A percentile compares a stretch with the other conserved stretches of the same genome.
Conservation (phyloP, 1,140 invertebrate species). For the Nymphalis io region DNA sequence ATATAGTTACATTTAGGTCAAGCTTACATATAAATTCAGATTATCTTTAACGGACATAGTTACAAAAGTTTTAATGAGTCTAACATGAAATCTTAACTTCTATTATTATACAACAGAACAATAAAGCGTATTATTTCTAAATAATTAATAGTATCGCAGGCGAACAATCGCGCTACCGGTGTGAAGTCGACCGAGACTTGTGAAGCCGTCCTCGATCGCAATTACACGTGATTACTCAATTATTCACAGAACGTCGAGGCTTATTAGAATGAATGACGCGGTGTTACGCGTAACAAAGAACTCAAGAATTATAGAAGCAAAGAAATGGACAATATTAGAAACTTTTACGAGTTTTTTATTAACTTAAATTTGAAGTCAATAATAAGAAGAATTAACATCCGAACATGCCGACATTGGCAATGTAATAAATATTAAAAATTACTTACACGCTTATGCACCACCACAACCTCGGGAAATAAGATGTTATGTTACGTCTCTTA, state of each 20-base stretch:
- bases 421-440: too few relatives aligned
- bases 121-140: conserved; percentile 5
- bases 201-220: conserved; percentile 34
- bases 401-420: too few relatives aligned
- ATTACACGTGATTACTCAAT: conserved; percentile 58
- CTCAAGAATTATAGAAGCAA: neutral
- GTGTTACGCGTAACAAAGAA: conserved; percentile 30
- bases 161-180: conserved; percentile 19
- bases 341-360: too few relatives aligned
- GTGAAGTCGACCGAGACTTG: conserved; percentile 25
- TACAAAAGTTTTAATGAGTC: conserved; percentile 1
- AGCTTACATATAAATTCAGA: neutral
- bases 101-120: conserved; percentile 14
- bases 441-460: too few relatives aligned
- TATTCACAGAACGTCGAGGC: conserved; percentile 47
- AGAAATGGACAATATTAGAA: neutral
- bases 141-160: conserved; percentile 22
- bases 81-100: neutral
- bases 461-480: too few relatives aligned
- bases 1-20: too few relatives aligned
- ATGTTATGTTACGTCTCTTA: too few relatives aligned
- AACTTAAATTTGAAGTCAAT: too few relatives aligned
- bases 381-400: too few relatives aligned
- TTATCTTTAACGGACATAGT: neutral
- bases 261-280: conserved; percentile 69